These are phyloP conservation scores for Alaudala cheleensis DNA, from an alignment of 2,113 vertebrate genomes.

Conservation along the genomic window DNA sequence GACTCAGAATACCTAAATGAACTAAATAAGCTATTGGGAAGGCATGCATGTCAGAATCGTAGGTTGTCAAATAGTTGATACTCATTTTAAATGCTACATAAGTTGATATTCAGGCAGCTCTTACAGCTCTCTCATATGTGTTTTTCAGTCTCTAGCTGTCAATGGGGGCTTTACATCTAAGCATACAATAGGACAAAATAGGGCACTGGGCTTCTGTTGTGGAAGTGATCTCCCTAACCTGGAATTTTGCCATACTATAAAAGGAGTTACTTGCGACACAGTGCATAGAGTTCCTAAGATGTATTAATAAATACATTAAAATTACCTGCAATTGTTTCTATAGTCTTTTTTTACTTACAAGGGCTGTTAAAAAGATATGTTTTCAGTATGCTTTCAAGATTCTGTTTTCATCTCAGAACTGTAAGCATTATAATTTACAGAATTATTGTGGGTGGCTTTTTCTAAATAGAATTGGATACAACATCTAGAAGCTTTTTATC, in stretches of 20 bases:
- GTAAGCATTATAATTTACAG: not conserved
- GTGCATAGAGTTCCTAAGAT: not conserved
- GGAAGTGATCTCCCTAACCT: not conserved
- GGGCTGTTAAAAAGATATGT: not conserved
- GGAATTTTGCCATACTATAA: not conserved
- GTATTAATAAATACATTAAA: not conserved
- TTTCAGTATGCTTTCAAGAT: not conserved
- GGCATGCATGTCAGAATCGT: not conserved
- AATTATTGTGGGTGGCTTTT: not conserved
- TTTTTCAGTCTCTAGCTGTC: not conserved
- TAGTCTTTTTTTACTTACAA: not conserved
- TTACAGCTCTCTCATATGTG: not conserved
- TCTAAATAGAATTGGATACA: not conserved
- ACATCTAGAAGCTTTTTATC: not conserved
- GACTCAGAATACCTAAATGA: not conserved
- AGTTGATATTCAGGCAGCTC: not conserved
- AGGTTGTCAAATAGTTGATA: not conserved
- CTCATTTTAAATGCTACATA: not conserved
- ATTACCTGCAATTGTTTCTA: not conserved
- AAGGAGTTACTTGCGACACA: not conserved
- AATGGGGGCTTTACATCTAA: not conserved
- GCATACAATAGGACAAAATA: not conserved
- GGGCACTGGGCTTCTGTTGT: not conserved
- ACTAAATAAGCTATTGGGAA: not conserved
- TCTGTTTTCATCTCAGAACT: not conserved